These are phyloP conservation scores for Macaca mulatta DNA, from an alignment of 2,113 vertebrate genomes.

Conservation along the genomic window DNA sequence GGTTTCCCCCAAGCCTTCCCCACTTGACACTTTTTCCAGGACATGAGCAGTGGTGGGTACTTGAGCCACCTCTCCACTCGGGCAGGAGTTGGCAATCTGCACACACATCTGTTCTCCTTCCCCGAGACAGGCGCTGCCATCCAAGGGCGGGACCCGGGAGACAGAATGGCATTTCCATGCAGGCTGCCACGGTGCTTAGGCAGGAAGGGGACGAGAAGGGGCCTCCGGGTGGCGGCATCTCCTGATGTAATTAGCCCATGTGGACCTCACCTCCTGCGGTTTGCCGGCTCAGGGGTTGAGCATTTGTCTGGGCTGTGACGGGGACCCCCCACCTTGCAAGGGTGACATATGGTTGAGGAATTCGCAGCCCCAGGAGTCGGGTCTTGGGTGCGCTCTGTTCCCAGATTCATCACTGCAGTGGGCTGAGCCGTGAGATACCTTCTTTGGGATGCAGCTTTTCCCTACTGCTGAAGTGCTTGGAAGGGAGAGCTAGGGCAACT, in stretches of 20 bases:
- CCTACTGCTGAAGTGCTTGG: neutral
- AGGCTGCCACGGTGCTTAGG: neutral
- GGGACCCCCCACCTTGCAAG: constrained; percentile 75
- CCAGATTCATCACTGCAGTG: constrained; percentile 21
- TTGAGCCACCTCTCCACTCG: neutral
- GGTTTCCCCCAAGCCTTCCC: neutral
- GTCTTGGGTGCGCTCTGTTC: constrained; percentile 69
- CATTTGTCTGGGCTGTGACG: constrained; percentile 49
- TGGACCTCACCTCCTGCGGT: constrained; percentile 44
- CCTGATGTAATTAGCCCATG: neutral
- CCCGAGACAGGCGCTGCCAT: neutral
- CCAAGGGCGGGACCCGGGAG: neutral
- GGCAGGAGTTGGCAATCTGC: neutral
- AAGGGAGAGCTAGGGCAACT: neutral
- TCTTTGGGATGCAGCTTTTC: neutral
- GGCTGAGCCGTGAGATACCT: neutral
- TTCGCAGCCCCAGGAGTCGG: constrained; percentile 58
- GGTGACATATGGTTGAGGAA: constrained; percentile 80
- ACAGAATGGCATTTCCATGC: neutral
- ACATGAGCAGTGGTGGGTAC: fast-evolving
- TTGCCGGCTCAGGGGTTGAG: neutral
- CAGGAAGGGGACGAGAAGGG: constrained; percentile 1
- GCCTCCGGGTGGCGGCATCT: constrained; percentile 4
- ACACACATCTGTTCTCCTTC: neutral
- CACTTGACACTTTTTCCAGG: neutral